Evolutionary conservation across 2,888 invertebrate species (phyloP).

Genomic region (Nomada fucata): DNA sequence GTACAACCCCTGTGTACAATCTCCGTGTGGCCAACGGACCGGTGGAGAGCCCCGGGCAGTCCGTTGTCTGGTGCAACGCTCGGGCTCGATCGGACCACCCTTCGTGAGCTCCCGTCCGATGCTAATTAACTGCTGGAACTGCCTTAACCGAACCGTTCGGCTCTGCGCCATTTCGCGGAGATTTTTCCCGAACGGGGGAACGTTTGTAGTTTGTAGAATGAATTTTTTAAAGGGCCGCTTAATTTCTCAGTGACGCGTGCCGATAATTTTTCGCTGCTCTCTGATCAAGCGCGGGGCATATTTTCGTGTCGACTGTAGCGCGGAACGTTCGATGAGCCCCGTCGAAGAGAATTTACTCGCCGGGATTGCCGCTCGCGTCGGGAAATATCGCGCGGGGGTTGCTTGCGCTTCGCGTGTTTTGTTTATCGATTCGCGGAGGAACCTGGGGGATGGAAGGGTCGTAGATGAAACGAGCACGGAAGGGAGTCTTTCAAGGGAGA

Average conservation of each 20-base stretch:
- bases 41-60: conserved; percentile 49
- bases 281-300: too few relatives aligned
- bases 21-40: conserved; percentile 64
- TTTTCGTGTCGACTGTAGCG: too few relatives aligned
- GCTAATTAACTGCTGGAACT: conserved; percentile 29
- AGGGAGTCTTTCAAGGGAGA: neutral
- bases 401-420: conserved; percentile 45
- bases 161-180: neutral
- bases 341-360: conserved; percentile 25
- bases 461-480: conserved; percentile 4
- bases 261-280: too few relatives aligned
- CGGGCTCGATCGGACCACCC: conserved; percentile 53
- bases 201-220: too few relatives aligned
- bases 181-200: too few relatives aligned
- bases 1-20: conserved; percentile 73
- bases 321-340: conserved; percentile 18
- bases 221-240: neutral
- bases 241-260: neutral
- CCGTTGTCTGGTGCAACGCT: conserved; percentile 61
- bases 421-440: conserved; percentile 40
- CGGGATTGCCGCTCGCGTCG: conserved; percentile 33
- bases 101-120: conserved; percentile 27
- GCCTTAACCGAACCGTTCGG: neutral
- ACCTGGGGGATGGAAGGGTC: conserved; percentile 3
- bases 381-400: conserved; percentile 36